Evolutionary conservation across 2,113 vertebrate species (phyloP), one percentile per base, ranked within the genome.

Genomic region (Carlito syrichta): DNA sequence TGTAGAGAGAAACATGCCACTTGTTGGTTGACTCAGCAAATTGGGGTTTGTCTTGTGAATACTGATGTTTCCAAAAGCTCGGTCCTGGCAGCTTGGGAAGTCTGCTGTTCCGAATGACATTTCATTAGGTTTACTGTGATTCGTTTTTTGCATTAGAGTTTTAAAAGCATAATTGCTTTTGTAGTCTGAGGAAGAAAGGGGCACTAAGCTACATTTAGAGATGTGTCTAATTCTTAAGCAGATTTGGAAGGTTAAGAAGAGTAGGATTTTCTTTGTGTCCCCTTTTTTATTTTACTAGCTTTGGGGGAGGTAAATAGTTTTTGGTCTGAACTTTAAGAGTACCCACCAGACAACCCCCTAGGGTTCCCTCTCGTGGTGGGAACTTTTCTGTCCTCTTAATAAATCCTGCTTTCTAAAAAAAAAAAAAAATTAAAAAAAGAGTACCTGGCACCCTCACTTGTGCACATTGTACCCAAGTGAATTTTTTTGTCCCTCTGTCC

Each of bases 111-210:
- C 76, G 52, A 81, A 95, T 96, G 73, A 96, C 38, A 86, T 96
- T 98, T 97, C 94, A 88, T 97, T 97, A 73, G 8, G n/a, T 62
- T 97, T 94, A 91, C 85, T 43, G 66, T 77, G 92, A 95, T 94
- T 95, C 56, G 43, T 76, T 97, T 96, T 97, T 96, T 96, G 17
- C 78, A 82, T 43, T 48, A 54, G 48, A 86, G 32, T 90, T 98
- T 98, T 73, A 91, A 97, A 97, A 5, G 0, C 60, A 8, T 94
- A 96, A 98, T 97, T 93, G 94, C 40, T 96, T 91, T 95, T 86
- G 76, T 78, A 94, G 48, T 96, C 56, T 69, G 63, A 97, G 95
- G 38, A 82, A 85, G 48, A 91, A 97, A 95, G 48, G 63, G 20
- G 50, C 82, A 88, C 91, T 84, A 91, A 76, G n/a, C 43, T 35